A percentile compares a stretch with the other conserved stretches of the same genome.
Evolutionary conservation across 2,888 invertebrate species (phyloP).

Genomic region (Cryptophagus acutangulus): DNA sequence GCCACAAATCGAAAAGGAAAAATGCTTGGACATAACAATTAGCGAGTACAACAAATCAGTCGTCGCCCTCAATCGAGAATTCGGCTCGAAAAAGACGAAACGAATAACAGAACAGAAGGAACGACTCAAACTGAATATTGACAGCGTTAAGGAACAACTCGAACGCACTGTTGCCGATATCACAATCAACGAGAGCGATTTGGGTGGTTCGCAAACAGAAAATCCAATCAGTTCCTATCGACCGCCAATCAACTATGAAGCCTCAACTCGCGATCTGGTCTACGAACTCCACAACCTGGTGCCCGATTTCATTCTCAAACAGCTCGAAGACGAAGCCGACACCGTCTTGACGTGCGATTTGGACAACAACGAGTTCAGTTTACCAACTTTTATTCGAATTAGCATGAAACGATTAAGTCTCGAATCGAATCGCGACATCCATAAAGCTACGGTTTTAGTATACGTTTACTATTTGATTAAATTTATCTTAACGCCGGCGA

Average conservation of each 20-base stretch:
- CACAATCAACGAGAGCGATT: conserved; percentile 20
- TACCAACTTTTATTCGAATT: conserved; percentile 6
- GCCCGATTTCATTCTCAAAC: conserved; percentile 45
- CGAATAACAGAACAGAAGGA: conserved; percentile 57
- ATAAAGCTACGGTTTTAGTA: conserved; percentile 37
- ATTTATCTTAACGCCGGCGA: conserved; percentile 33
- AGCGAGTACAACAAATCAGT: conserved; percentile 21
- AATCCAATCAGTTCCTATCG: conserved; percentile 47
- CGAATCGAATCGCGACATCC: conserved; percentile 12
- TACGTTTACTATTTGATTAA: conserved; percentile 40
- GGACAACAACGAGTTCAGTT: background rate
- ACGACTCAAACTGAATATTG: conserved; percentile 55
- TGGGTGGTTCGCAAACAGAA: conserved; percentile 14
- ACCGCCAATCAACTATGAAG: conserved; percentile 52
- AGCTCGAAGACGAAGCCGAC: conserved; percentile 31
- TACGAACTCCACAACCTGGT: conserved; percentile 50
- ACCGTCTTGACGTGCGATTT: conserved; percentile 22
- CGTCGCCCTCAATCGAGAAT: conserved; percentile 54
- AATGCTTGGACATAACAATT: conserved; percentile 15
- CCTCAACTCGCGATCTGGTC: conserved; percentile 47
- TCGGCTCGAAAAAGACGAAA: conserved; percentile 61
- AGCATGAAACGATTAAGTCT: background rate
- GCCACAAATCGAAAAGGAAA: conserved; percentile 21
- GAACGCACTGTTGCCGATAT: conserved; percentile 53
- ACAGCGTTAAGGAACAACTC: conserved; percentile 55